phyloP scores from a whole-genome alignment of 2,113 vertebrate genomes.

The Crotophaga sulcirostris region DNA sequence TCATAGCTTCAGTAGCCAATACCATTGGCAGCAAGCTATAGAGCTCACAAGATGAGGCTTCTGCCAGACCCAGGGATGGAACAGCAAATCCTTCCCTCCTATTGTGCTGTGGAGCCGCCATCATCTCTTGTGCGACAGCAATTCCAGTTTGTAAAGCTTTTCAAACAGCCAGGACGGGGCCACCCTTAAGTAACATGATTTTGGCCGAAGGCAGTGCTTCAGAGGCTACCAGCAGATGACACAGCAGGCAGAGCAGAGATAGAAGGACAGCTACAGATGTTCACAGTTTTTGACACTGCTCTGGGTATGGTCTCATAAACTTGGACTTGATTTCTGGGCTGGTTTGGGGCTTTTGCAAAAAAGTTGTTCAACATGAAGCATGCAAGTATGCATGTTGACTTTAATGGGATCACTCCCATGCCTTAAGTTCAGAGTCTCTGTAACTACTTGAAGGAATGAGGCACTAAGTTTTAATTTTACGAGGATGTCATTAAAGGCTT shows the following conservation, averaged over 20 bases:
- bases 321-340: background rate
- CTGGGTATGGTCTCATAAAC: background rate
- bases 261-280: fast-evolving
- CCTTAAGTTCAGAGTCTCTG: background rate
- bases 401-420: background rate
- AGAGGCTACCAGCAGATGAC: background rate
- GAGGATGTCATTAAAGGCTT: background rate
- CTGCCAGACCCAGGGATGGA: background rate
- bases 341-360: background rate
- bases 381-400: background rate
- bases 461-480: background rate
- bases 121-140: fast-evolving
- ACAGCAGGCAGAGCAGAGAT: fast-evolving
- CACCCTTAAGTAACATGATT: background rate
- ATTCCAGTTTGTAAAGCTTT: background rate
- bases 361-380: background rate
- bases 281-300: background rate
- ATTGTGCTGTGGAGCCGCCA: fast-evolving
- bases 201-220: background rate
- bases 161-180: background rate
- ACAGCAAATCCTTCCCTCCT: background rate
- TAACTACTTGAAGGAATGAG: background rate
- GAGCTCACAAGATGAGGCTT: background rate
- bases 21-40: background rate
- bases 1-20: background rate